phyloP scores from a whole-genome alignment of 2,888 invertebrate genomes.

The Unio pictorum region DNA sequence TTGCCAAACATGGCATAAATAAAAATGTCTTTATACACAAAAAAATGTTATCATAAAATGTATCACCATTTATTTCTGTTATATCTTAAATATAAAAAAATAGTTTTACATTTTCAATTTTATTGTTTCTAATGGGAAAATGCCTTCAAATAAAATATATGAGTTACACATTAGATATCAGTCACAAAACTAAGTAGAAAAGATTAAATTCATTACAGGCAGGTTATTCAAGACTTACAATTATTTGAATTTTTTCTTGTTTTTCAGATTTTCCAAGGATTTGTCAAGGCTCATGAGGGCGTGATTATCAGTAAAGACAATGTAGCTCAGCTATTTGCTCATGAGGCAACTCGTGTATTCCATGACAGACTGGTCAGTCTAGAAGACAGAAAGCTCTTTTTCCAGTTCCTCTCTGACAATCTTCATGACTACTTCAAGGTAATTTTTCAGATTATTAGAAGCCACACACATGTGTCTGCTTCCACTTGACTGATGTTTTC shows the following conservation, averaged over 20 bases:
- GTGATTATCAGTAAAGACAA: slow-evolving; percentile 67
- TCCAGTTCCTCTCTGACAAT: slow-evolving; percentile 65
- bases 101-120: too few species aligned
- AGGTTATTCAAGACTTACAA: not conserved
- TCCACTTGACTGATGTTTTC: too few species aligned
- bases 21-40: too few species aligned
- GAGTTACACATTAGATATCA: not conserved
- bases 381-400: slow-evolving; percentile 64
- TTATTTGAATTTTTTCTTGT: not conserved
- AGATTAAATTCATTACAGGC: not conserved
- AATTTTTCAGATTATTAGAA: not conserved
- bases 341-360: slow-evolving; percentile 70
- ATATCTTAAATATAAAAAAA: too few species aligned
- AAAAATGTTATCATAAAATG: too few species aligned
- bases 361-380: slow-evolving; percentile 67
- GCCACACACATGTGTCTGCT: too few species aligned
- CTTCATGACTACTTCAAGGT: slow-evolving; percentile 71
- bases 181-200: not conserved
- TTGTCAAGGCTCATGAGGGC: slow-evolving; percentile 66
- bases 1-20: too few species aligned
- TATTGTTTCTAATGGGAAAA: too few species aligned
- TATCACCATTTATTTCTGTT: too few species aligned
- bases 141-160: not conserved
- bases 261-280: slow-evolving; percentile 66
- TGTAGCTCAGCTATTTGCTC: slow-evolving; percentile 68